These are phyloP conservation scores for Haliclystus octoradiatus DNA, from an alignment of 30 jellyfish, hydroid and myxozoan genomes.

Conservation along the genomic window DNA sequence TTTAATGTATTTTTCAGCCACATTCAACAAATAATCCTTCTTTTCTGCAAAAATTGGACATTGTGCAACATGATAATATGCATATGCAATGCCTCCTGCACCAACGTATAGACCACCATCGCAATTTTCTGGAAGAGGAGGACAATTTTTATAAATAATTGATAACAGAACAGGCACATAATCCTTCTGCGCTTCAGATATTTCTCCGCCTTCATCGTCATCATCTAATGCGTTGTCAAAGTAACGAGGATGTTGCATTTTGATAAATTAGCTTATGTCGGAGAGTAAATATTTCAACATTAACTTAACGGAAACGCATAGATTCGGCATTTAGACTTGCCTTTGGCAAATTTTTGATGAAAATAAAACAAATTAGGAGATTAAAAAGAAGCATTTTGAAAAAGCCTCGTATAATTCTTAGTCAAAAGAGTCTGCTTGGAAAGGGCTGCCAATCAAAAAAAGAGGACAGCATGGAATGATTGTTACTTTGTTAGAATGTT, in stretches of 20 bases:
- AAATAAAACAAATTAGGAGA: too few relatives aligned
- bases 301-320: too few relatives aligned
- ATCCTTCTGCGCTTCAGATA: slow-evolving; percentile 80
- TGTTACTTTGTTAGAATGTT: too few relatives aligned
- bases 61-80: slow-evolving; percentile 91
- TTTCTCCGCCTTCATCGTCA: slow-evolving; percentile 55
- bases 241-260: slow-evolving; percentile 94
- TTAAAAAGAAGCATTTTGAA: too few relatives aligned
- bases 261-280: too few relatives aligned
- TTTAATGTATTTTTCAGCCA: slow-evolving; percentile 83
- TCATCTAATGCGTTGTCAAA: slow-evolving; percentile 74
- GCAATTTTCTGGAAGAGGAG: slow-evolving; percentile 84
- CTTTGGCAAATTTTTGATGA: too few relatives aligned
- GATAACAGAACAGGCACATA: slow-evolving; percentile 83
- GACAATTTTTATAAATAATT: slow-evolving; percentile 77
- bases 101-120: slow-evolving; percentile 96
- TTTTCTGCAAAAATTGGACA: slow-evolving; percentile 82
- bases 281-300: too few relatives aligned
- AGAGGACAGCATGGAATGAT: too few relatives aligned
- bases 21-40: slow-evolving; percentile 40
- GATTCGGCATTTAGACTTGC: too few relatives aligned
- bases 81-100: slow-evolving; percentile 97
- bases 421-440: too few relatives aligned
- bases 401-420: too few relatives aligned
- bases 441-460: too few relatives aligned